Percentiles rank a stretch among this genome's conserved stretches.
These are phyloP conservation scores for Corythaeola cristata DNA, from an alignment of 2,113 vertebrate species.

Conservation along the genomic window DNA sequence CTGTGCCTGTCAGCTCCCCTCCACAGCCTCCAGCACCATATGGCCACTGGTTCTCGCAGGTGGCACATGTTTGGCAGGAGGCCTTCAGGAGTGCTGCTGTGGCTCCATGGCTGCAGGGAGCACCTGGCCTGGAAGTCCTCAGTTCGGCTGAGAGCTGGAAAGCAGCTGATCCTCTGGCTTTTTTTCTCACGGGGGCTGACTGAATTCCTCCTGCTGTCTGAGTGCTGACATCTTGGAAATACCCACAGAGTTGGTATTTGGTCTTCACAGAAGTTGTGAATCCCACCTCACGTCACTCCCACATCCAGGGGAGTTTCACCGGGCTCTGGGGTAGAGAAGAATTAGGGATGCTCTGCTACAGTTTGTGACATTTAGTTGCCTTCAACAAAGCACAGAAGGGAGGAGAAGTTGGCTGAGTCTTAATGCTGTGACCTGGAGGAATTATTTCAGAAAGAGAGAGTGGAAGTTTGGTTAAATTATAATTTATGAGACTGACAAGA, in stretches of 20 bases:
- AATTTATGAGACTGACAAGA: background rate
- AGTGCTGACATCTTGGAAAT: background rate
- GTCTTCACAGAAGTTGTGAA: background rate
- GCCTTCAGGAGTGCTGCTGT: background rate
- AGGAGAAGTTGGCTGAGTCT: background rate
- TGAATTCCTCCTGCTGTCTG: background rate
- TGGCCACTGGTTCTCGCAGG: background rate
- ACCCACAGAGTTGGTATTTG: background rate
- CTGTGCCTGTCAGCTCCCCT: background rate
- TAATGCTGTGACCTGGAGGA: background rate
- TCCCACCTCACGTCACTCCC: background rate
- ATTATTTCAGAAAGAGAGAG: background rate
- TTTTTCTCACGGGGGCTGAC: background rate
- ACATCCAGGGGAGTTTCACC: background rate
- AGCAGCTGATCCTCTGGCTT: background rate
- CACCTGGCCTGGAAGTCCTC: background rate
- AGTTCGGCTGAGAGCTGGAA: background rate
- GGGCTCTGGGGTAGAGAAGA: background rate
- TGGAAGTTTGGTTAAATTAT: background rate
- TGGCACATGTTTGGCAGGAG: background rate
- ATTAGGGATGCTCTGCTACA: background rate
- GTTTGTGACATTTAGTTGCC: background rate
- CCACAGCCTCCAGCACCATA: background rate
- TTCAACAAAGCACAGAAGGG: background rate
- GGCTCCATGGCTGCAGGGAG: background rate